Base-by-base conservation (phyloP, 2,888 invertebrate species). In the Mechanitis mazaeus region DNA sequence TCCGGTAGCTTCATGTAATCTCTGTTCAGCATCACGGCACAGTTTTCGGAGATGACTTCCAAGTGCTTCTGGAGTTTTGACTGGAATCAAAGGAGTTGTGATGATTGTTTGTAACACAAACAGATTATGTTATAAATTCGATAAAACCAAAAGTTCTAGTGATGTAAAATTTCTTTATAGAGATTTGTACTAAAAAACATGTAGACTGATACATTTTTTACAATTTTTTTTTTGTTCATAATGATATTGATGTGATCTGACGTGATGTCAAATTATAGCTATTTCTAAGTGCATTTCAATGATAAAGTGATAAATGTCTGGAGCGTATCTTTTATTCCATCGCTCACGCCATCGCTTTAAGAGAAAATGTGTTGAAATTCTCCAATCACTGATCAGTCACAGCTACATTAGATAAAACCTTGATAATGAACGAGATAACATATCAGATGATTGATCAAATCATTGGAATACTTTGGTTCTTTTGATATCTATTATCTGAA, bases 1-100 rank as follows among this genome's bases (percentile, higher is more conserved):
- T 0, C 89, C 89, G 6, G 81, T 78, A 54, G 95, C 91, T 77
- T 97, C 96, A 71, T 95, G 95, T 61, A 97, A 92, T 45, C 95
- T 92, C 67, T 94, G 93, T 82, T 97, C 97, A 0, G 97, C 96
- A 76, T 97, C 96, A 46, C 94, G 92, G 61, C 95, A 91, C 75
- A 97, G 86, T 64, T 94, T 92, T 65, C 94, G 93, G 67, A 97
- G 85, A 80, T 97, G 96, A 3, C 92, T 91, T 12, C 95, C 95
- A 69, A 96, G 87, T 60, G 94, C 93, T 71, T 96, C 96, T 4
- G 94, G 91, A 67, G 88, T 93, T 72, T 93, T 92, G 82, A 94
- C 94, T 95, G 87, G n/a, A 84, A 85, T 38, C 1, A 12, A 5
- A 35, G 45, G 42, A 2, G 31, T 33, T 20, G 3, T 5, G 6